Evolutionary conservation across 2,797 vertebrate genomes (phyloP), one percentile per base, ranked within the genome.

Genomic region (Xenentodon cancila): DNA sequence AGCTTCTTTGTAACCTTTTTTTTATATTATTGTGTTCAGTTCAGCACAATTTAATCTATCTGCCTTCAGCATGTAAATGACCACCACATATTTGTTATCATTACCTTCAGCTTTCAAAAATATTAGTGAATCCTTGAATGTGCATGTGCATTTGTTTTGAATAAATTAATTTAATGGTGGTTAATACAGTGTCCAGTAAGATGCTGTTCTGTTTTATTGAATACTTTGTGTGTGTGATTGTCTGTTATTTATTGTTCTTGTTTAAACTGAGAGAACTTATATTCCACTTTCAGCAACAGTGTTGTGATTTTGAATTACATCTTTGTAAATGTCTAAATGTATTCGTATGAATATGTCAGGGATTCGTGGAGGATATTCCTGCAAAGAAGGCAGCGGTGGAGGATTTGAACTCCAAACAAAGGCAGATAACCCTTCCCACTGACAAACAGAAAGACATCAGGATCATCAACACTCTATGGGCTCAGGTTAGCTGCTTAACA

Each of bases 371-470:
- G 84, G 94, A 97, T 78, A 86, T 98, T 81, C 95, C 91, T 0
- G 75, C 79, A 53, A 95, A 93, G 89, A 95, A 92, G 78, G 89
- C 77, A 68, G 88, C 89, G 49, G 86, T 98, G 84, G 95, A 96
- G 62, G 92, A 88, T 85, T 92, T 99, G 88, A 96, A 95, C 90
- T 91, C 89, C 80, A 93, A 91, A 68, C 89, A 94, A 72, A 90
- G 89, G 80, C 93, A 92, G 84, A 86, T 90, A 73, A 86, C 91
- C 25, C 85, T 95, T 89, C 92, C 93, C 64, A 91, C 92, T 51
- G 95, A 96, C 83, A 95, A 91, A 83, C 95, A 94, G 76, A 94
- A 93, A 75, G 93, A 94, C 77, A 81, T 97, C 70, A 94, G 94
- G 84, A 89, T 94, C 68, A 91, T 95, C 87, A 96, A 95, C 88